phyloP scores from a whole-genome alignment of 2,888 invertebrate genomes.

The Hypomecis atomaria region DNA sequence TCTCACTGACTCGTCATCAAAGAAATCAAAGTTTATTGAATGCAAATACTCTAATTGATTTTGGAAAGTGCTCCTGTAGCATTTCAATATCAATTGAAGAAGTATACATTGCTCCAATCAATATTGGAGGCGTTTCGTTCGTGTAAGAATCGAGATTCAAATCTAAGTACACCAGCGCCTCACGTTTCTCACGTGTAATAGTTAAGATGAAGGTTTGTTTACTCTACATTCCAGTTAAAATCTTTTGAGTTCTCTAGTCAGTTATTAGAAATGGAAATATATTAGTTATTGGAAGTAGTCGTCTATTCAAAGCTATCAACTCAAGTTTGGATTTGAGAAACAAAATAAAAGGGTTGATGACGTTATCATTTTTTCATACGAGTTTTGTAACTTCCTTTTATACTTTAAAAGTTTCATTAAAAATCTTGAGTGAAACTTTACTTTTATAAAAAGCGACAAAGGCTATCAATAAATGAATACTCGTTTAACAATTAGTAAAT shows the following conservation, averaged over 20 bases:
- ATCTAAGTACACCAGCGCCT: not conserved
- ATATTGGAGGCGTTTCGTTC: constrained; percentile 41
- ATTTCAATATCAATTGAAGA: constrained; percentile 13
- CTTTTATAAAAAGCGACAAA: too few species aligned
- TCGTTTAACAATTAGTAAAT: too few species aligned
- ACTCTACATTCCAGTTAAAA: not conserved
- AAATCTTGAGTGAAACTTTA: too few species aligned
- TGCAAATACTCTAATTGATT: not conserved
- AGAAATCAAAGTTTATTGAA: constrained; percentile 6
- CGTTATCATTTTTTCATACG: too few species aligned
- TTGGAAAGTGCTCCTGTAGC: constrained; percentile 33
- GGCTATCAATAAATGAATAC: too few species aligned
- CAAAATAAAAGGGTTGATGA: too few species aligned
- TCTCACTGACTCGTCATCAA: constrained; percentile 16
- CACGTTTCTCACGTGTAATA: constrained; percentile 18
- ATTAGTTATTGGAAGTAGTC: too few species aligned
- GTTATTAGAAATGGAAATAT: too few species aligned
- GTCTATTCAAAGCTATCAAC: too few species aligned
- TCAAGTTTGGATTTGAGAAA: too few species aligned
- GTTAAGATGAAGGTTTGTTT: constrained; percentile 2
- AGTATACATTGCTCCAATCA: constrained; percentile 41
- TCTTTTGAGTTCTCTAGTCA: not conserved
- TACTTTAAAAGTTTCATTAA: too few species aligned
- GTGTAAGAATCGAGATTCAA: not conserved
- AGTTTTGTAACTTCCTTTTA: too few species aligned